Evolutionary conservation across 2,888 invertebrate genomes (phyloP).

Genomic region (Clistopyga incitator): DNA sequence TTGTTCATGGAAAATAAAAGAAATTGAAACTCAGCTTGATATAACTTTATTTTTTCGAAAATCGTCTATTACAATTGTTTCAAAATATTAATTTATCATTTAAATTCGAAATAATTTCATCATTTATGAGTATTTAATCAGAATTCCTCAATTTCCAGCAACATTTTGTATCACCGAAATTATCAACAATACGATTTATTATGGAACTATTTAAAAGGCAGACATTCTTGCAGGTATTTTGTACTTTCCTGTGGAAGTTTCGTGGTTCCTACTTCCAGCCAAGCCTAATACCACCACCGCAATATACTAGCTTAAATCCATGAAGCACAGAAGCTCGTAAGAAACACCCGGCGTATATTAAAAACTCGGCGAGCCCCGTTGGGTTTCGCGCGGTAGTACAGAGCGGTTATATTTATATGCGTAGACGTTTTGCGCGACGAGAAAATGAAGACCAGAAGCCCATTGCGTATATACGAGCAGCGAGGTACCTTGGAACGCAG

Average conservation of each 20-base stretch:
- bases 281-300: constrained; percentile 47
- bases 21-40: no score
- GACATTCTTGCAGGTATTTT: not conserved
- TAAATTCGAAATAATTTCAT: no score
- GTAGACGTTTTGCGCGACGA: constrained; percentile 64
- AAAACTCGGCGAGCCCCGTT: constrained; percentile 70
- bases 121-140: not conserved
- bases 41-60: not conserved
- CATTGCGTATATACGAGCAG: constrained; percentile 19
- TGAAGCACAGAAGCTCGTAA: constrained; percentile 72
- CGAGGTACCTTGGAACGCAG: constrained; percentile 50
- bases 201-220: not conserved
- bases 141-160: not conserved
- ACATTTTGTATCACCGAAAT: not conserved
- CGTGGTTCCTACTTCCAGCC: not conserved
- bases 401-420: constrained; percentile 66
- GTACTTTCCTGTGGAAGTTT: not conserved
- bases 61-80: no score
- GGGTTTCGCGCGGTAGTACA: constrained; percentile 37
- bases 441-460: constrained; percentile 61
- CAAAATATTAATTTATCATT: no score
- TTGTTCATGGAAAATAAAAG: no score
- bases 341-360: constrained; percentile 79
- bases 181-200: not conserved
- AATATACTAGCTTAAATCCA: constrained; percentile 55